Base-by-base conservation (phyloP, 2,888 invertebrate species). In the Cryptus viduatorius region DNA sequence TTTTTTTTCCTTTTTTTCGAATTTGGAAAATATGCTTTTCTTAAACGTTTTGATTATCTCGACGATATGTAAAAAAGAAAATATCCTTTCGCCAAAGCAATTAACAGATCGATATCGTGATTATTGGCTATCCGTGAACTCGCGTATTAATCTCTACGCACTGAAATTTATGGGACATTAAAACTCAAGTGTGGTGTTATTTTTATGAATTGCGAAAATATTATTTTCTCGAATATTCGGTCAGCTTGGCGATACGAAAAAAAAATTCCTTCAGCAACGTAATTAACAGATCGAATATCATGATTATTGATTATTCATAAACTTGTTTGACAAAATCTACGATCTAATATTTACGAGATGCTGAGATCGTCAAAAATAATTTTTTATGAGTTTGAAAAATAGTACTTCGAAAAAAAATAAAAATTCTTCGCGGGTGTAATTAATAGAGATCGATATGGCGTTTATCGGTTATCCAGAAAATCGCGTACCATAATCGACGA, bases 391-490 rank as follows among this genome's bases (percentile, higher is more conserved):
- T 37, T 8, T 37, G 5, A 37, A 48, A 48, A 2, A 12, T 48
- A 1, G 48, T 12, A 48, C n/a, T 48, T 48, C 1, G 12, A 12
- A 48, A 48, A 10, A 48, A 48, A 48, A 14, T 0, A 48, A 4
- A 48, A 48, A 48, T 48, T n/a, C n/a, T n/a, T 14, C n/a, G 12
- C 12, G 10, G 48, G 12, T 12, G 3, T 12, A 4, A 48, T 48
- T 12, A 10, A 8, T 37, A 48, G 48, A 48, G 48, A n/a, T n/a
- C n/a, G 48, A 48, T 8, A 37, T 37, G 37, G 8, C 37, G 7
- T 8, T 37, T 64, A 64, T 24, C 64, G 71, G 77, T 77, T 77
- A 76, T 46, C 24, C 75, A 19, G 19, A 24, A 12, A 29, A 14
- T 46, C 4, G 12, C 5, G 8, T 50, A 67, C 31, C 12, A 42